A percentile compares a stretch with the other conserved stretches of the same genome.
These are phyloP conservation scores for Calameuta pallipes DNA, from an alignment of 2,888 invertebrate genomes.

Conservation along the genomic window DNA sequence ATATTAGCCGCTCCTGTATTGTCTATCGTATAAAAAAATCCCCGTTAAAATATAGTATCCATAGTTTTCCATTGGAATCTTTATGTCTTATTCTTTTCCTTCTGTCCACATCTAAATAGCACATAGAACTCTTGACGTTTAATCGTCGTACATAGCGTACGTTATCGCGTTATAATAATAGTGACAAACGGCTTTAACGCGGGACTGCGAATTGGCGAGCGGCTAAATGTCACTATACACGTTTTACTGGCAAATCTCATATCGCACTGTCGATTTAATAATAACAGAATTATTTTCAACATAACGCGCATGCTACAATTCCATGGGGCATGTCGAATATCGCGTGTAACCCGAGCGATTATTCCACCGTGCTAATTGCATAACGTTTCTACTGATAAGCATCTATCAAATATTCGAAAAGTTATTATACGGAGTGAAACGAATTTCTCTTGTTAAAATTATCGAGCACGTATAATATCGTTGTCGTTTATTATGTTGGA, in stretches of 20 bases:
- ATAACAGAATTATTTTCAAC: background rate
- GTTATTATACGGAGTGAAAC: background rate
- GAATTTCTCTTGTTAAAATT: background rate
- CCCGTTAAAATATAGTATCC: background rate
- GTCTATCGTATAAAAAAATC: background rate
- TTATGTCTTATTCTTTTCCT: background rate
- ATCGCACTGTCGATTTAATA: background rate
- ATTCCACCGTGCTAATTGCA: background rate
- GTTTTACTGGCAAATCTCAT: background rate
- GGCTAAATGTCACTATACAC: background rate
- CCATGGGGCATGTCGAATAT: background rate
- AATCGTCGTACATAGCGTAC: background rate
- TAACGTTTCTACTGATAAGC: background rate
- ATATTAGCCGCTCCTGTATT: conserved; percentile 35
- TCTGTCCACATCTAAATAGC: background rate
- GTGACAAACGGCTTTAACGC: background rate
- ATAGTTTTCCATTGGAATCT: background rate
- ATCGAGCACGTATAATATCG: background rate
- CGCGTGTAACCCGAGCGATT: background rate
- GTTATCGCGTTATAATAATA: background rate
- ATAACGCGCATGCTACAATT: background rate
- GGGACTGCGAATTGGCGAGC: background rate
- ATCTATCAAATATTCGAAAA: background rate
- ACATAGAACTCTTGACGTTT: background rate
- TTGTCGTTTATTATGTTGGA: background rate